These are phyloP conservation scores for Recurvirostra avosetta DNA, from an alignment of 2,113 vertebrate species.

Conservation along the genomic window DNA sequence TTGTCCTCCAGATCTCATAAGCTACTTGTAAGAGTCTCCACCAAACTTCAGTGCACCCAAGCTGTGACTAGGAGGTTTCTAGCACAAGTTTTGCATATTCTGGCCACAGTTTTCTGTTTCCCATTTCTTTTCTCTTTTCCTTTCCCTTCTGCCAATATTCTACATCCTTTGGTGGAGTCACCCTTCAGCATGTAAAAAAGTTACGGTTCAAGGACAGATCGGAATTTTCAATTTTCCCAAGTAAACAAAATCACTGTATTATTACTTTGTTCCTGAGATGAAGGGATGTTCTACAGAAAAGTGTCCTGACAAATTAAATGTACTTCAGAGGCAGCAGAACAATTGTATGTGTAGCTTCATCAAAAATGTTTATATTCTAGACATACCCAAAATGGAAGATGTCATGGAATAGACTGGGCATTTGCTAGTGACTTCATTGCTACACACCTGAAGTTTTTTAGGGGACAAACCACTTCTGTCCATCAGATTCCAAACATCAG, in stretches of 20 bases:
- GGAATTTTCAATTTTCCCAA: background rate
- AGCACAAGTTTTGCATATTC: background rate
- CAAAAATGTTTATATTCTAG: background rate
- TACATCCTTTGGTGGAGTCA: background rate
- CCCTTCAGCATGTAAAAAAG: background rate
- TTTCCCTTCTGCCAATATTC: background rate
- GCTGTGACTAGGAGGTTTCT: background rate
- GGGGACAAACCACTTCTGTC: background rate
- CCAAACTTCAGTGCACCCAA: background rate
- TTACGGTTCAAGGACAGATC: background rate
- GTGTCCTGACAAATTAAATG: background rate
- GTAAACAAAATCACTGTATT: background rate
- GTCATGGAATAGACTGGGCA: background rate
- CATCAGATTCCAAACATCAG: background rate
- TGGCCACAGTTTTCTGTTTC: background rate
- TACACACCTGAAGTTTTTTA: background rate
- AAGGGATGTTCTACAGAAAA: background rate
- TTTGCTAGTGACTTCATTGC: background rate
- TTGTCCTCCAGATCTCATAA: background rate
- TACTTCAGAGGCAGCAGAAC: background rate
- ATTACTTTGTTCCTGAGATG: background rate
- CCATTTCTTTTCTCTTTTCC: background rate
- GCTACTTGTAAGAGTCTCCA: background rate
- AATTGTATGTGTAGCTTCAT: background rate
- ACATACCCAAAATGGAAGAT: background rate